phyloP scores from a whole-genome alignment of 2,797 vertebrate species.

The Catamblyrhynchus diadema region DNA sequence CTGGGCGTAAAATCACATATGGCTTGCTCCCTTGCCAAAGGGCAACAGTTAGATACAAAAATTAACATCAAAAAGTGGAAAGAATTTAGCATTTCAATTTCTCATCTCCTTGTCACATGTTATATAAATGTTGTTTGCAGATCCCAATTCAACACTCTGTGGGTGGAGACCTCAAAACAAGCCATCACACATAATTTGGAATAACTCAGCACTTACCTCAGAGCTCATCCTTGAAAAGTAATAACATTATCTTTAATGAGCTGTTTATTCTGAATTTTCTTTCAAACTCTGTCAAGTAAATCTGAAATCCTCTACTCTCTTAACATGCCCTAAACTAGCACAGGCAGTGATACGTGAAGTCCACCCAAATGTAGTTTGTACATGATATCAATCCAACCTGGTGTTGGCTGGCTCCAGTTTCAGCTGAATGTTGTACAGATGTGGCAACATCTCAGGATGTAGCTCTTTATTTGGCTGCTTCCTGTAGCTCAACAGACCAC shows the following conservation, averaged over 20 bases:
- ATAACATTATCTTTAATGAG: constrained; percentile 38
- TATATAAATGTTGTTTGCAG: constrained; percentile 30
- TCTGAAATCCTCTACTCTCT: constrained; percentile 1
- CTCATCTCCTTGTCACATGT: constrained; percentile 18
- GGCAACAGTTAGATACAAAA: constrained; percentile 10
- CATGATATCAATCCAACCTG: background rate
- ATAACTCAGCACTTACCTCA: constrained; percentile 55
- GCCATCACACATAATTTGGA: constrained; percentile 57
- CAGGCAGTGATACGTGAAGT: background rate
- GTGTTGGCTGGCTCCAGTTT: background rate
- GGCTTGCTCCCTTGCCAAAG: background rate
- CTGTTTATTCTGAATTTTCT: constrained; percentile 45
- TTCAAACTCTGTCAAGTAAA: constrained; percentile 47
- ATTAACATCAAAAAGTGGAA: constrained; percentile 19
- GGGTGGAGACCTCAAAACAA: constrained; percentile 54
- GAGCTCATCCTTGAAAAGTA: constrained; percentile 36
- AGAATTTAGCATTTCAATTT: constrained; percentile 32
- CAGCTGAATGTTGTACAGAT: background rate
- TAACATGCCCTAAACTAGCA: constrained; percentile 20
- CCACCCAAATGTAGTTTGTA: background rate
- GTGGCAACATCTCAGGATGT: background rate
- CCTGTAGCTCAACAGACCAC: background rate
- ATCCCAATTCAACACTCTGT: constrained; percentile 17
- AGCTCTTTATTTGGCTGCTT: background rate
- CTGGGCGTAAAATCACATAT: background rate